Evolutionary conservation across 2,888 invertebrate genomes (phyloP).

Genomic region (Trichopoda pennipes): DNA sequence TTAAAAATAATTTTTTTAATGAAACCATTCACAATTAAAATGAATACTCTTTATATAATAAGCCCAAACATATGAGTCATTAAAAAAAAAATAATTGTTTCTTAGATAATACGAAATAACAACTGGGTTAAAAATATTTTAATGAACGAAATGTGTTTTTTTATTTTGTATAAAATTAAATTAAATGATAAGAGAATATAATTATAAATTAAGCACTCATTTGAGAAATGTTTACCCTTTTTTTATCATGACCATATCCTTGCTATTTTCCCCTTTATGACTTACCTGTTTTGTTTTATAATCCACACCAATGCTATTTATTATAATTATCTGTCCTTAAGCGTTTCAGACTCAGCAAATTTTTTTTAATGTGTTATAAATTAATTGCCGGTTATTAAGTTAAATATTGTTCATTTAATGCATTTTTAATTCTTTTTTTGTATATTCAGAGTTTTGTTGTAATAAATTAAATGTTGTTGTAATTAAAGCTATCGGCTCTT

Average conservation of each 20-base stretch:
- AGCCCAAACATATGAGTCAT: too few species aligned
- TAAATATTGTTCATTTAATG: slow-evolving; percentile 55
- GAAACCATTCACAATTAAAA: too few species aligned
- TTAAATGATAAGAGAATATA: background rate
- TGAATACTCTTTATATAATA: too few species aligned
- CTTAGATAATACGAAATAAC: too few species aligned
- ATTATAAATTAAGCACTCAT: background rate
- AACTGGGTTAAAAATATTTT: too few species aligned
- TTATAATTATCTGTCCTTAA: slow-evolving; percentile 38
- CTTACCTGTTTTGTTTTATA: background rate
- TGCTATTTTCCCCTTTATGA: background rate
- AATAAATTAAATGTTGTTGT: too few species aligned
- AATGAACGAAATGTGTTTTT: background rate
- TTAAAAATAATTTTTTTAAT: too few species aligned
- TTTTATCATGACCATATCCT: background rate
- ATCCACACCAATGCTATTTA: slow-evolving; percentile 32
- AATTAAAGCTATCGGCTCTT: too few species aligned
- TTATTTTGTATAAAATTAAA: too few species aligned
- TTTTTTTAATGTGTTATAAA: slow-evolving; percentile 54
- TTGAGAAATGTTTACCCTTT: background rate
- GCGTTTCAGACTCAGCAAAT: slow-evolving; percentile 17
- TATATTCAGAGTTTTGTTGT: background rate
- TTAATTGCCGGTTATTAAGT: slow-evolving; percentile 66
- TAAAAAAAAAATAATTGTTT: too few species aligned
- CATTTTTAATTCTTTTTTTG: background rate